These are phyloP conservation scores for Margarornis squamiger DNA, from an alignment of 2,797 vertebrate genomes.

Conservation along the genomic window DNA sequence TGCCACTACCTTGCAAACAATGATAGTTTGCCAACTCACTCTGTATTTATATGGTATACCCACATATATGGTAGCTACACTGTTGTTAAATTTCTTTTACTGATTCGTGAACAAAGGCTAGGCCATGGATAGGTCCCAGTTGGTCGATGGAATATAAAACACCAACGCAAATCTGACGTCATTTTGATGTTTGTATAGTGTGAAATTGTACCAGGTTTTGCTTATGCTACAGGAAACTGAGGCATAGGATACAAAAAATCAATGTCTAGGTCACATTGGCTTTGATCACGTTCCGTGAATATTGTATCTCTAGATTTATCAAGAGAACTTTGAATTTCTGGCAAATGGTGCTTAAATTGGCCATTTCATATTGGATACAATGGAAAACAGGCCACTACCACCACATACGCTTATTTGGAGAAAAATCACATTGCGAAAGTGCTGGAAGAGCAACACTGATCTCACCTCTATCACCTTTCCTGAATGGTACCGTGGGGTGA, in stretches of 20 bases:
- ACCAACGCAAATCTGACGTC: neutral
- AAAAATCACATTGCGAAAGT: rapidly evolving
- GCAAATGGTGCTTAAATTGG: constrained; percentile 34
- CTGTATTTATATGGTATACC: constrained; percentile 55
- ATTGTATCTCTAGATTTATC: constrained; percentile 62
- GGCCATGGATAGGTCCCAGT: constrained; percentile 38
- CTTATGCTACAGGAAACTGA: constrained; percentile 53
- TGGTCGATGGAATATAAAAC: constrained; percentile 15
- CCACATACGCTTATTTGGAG: neutral
- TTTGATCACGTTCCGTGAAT: constrained; percentile 55
- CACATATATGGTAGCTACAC: constrained; percentile 69
- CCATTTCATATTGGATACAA: neutral
- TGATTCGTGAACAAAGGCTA: constrained; percentile 54
- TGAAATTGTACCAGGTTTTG: constrained; percentile 38
- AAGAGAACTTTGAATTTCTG: constrained; percentile 61
- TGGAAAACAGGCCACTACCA: neutral
- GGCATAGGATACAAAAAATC: constrained; percentile 48
- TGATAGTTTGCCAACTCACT: constrained; percentile 44
- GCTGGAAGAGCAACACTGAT: constrained; percentile 15
- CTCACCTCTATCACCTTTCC: neutral
- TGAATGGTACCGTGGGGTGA: constrained; percentile 20
- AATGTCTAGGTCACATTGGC: constrained; percentile 65
- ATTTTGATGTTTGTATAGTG: constrained; percentile 40
- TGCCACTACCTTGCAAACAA: constrained; percentile 50
- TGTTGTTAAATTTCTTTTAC: constrained; percentile 61